Evolutionary conservation across 2,888 invertebrate species (phyloP).

Genomic region (Tholera decimalis): DNA sequence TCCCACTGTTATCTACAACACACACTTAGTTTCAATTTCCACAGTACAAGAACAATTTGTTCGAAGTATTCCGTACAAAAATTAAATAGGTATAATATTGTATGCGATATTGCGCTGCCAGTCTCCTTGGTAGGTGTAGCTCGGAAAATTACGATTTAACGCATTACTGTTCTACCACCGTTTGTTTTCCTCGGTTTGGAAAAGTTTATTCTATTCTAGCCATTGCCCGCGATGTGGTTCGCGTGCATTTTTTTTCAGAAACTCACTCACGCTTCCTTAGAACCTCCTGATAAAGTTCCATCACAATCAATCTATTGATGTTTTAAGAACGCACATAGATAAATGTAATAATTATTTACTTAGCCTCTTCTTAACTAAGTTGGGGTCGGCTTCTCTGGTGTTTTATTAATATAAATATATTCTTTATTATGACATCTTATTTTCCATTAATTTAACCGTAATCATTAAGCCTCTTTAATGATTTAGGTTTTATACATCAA

Average conservation of each 20-base stretch:
- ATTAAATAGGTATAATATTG: slow-evolving; percentile 40
- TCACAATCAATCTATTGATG: too few relatives aligned
- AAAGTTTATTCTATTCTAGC: too few relatives aligned
- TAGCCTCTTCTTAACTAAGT: too few relatives aligned
- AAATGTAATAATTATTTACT: too few relatives aligned
- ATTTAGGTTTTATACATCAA: background rate
- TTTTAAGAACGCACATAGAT: too few relatives aligned
- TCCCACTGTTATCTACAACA: slow-evolving; percentile 61
- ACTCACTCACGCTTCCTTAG: too few relatives aligned
- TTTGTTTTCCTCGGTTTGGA: slow-evolving; percentile 22
- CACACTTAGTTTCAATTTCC: slow-evolving; percentile 66
- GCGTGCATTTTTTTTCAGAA: too few relatives aligned
- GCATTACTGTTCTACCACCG: slow-evolving; percentile 16
- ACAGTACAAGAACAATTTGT: slow-evolving; percentile 58
- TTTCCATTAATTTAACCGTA: background rate
- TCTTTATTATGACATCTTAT: too few relatives aligned
- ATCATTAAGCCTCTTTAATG: background rate
- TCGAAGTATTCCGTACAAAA: slow-evolving; percentile 49
- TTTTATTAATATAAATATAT: too few relatives aligned
- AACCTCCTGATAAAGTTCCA: too few relatives aligned
- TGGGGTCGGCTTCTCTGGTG: too few relatives aligned
- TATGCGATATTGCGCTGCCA: slow-evolving; percentile 31
- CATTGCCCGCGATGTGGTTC: too few relatives aligned
- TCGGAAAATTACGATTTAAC: slow-evolving; percentile 56
- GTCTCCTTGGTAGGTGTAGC: slow-evolving; percentile 29